phyloP scores from a whole-genome alignment of 2,888 invertebrate species.

The Automeris io region DNA sequence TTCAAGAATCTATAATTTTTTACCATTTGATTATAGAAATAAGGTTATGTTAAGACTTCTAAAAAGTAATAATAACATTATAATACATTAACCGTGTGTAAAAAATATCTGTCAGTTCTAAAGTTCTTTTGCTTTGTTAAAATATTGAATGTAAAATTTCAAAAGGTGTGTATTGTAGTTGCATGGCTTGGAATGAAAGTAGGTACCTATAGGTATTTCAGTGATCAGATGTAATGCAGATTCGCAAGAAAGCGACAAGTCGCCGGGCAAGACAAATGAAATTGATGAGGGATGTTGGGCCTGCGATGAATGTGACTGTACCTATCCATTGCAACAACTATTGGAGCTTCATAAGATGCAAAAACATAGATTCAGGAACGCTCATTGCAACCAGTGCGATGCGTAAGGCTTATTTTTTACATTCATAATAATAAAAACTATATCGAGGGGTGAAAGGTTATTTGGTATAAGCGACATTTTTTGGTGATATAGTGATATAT shows the following conservation, averaged over 20 bases:
- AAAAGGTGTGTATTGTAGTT: background rate
- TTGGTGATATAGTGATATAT: too few relatives aligned
- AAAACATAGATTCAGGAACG: slow-evolving; percentile 79
- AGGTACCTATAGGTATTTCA: background rate
- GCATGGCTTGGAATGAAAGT: background rate
- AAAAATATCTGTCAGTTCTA: too few relatives aligned
- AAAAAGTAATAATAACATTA: too few relatives aligned
- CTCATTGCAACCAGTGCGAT: slow-evolving; percentile 69
- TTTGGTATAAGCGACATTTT: too few relatives aligned
- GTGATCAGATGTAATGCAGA: slow-evolving; percentile 21
- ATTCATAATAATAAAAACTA: background rate
- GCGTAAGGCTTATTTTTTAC: slow-evolving; percentile 33
- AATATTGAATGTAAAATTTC: background rate
- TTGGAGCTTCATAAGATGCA: slow-evolving; percentile 80
- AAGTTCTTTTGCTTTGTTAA: background rate
- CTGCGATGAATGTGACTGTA: slow-evolving; percentile 82
- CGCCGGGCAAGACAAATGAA: slow-evolving; percentile 1
- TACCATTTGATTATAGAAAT: too few relatives aligned
- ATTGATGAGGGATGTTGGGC: slow-evolving; percentile 52
- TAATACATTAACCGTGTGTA: too few relatives aligned
- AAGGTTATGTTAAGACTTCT: too few relatives aligned
- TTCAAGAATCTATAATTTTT: too few relatives aligned
- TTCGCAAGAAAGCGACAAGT: slow-evolving; percentile 17
- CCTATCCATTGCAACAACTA: slow-evolving; percentile 83
- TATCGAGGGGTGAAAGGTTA: too few relatives aligned